Evolutionary conservation across 2,113 vertebrate species (phyloP).

Genomic region (Corythaixoides concolor): DNA sequence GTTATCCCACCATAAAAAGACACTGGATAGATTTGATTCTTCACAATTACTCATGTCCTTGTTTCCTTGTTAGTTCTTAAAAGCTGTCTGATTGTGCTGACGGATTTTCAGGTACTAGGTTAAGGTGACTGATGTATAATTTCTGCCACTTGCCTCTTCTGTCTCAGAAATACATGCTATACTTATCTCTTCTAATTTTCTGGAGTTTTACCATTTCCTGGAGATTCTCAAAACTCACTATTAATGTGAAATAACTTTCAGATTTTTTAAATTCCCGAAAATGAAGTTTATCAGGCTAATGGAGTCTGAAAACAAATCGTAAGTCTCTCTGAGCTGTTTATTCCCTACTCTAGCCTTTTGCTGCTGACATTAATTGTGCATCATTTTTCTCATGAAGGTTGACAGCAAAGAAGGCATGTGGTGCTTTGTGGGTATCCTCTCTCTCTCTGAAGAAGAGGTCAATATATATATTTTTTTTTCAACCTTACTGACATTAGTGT

Average conservation of each 20-base stretch:
- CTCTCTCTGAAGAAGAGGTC: neutral
- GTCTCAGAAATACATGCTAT: neutral
- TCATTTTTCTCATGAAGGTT: neutral
- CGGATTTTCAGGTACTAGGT: neutral
- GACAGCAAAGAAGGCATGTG: neutral
- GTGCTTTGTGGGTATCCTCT: neutral
- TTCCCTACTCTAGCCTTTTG: neutral
- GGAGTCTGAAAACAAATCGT: neutral
- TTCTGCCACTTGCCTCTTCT: neutral
- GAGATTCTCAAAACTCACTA: neutral
- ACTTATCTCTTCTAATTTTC: neutral
- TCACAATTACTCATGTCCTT: neutral
- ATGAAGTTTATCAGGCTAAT: neutral
- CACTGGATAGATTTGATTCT: neutral
- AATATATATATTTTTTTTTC: neutral
- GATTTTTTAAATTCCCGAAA: neutral
- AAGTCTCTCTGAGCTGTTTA: neutral
- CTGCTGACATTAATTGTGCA: neutral
- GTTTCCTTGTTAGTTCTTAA: neutral
- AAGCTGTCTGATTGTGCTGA: neutral
- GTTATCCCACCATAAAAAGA: neutral
- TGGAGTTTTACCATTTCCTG: neutral
- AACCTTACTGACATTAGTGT: fast-evolving
- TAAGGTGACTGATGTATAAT: neutral
- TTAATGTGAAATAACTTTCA: neutral